Evolutionary conservation across 2,888 invertebrate genomes (phyloP), one percentile per base, ranked within the genome.

Genomic region (Cabera pusaria): DNA sequence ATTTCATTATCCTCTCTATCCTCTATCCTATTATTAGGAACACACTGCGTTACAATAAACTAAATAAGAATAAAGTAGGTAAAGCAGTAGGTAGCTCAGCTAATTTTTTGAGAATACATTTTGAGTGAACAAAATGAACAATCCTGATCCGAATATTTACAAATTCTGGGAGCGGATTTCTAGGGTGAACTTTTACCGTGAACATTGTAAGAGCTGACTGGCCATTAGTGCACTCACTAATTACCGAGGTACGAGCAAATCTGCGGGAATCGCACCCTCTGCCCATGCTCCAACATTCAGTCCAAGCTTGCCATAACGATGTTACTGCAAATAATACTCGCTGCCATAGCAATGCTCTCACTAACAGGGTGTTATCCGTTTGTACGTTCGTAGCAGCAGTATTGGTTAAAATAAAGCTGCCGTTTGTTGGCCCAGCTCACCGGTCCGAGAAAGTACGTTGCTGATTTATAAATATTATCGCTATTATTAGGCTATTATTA

Each of bases 171-270:
- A 44, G 51, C 48, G 55, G 53, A 59, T 59, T 65, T 57, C 52
- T 44, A 36, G 45, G 39, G 38, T 59, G 52, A 58, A 60, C 62
- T 62, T 61, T 65, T 56, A 44, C 54, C 48, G 43, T 24, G 57
- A 38, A 44, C 51, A 52, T 54, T 64, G 62, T 63, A 58, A 67
- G 66, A 59, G 64, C 67, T 61, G 72, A 64, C 66, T 66, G 64
- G 60, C 73, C 72, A 78, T 79, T 80, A 80, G 73, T 52, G 55
- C 64, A 52, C 61, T 59, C 64, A 61, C 68, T 76, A 77, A 77
- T 75, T 74, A 76, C 64, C 58, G 59, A 64, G 64, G 61, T 63
- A 61, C 67, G 59, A 58, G 55, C 60, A 68, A 74, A 76, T 71
- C 70, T 64, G 44, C 38, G 14, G 4, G 40, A 38, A 18, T 27